Conservation (phyloP, 1,140 invertebrate genomes). For the Bombus huntii region DNA sequence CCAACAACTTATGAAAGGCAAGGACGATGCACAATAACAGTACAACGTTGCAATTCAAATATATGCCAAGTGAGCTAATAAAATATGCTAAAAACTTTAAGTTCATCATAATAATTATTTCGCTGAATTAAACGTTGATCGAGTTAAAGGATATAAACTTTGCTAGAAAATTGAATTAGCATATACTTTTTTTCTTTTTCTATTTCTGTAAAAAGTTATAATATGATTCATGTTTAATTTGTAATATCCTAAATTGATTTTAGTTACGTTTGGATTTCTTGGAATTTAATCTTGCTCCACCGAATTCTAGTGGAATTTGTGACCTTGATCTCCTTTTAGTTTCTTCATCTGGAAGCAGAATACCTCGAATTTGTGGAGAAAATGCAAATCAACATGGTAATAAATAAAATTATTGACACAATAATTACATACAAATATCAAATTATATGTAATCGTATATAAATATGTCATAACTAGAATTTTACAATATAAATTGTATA, state of each 20-base stretch:
- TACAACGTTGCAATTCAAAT: constrained; percentile 86
- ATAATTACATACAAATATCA: neutral
- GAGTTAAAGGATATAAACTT: neutral
- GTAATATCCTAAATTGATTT: constrained; percentile 67
- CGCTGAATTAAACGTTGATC: neutral
- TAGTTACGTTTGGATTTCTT: constrained; percentile 90
- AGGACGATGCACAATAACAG: constrained; percentile 87
- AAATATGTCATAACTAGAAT: neutral
- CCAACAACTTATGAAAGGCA: constrained; percentile 87
- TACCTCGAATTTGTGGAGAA: constrained; percentile 90
- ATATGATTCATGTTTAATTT: neutral
- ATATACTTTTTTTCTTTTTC: neutral
- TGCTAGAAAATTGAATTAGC: neutral
- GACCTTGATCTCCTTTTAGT: constrained; percentile 87
- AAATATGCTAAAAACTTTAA: constrained; percentile 19
- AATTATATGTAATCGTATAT: neutral
- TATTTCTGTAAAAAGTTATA: neutral
- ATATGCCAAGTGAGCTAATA: constrained; percentile 88
- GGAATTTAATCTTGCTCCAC: constrained; percentile 88
- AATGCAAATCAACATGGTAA: constrained; percentile 90
- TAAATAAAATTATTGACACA: neutral
- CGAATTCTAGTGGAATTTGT: constrained; percentile 88
- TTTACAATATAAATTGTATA: too few relatives aligned
- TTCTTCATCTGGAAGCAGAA: constrained; percentile 85
- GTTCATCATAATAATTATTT: neutral